Evolutionary conservation across 2,113 vertebrate species (phyloP).

Genomic region (Pardalotus punctatus): DNA sequence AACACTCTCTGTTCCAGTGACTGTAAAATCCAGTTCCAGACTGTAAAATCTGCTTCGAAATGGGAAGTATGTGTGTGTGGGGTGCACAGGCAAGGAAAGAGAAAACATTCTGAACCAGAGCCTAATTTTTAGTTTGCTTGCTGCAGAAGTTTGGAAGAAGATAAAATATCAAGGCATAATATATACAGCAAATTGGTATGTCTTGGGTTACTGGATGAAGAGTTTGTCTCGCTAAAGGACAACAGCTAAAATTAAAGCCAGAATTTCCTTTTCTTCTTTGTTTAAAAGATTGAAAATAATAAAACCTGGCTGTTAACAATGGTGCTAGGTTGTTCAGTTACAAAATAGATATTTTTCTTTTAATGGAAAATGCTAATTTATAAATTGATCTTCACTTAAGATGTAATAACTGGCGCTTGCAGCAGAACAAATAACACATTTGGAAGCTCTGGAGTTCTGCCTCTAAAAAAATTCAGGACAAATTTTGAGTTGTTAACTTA

Average conservation of each 20-base stretch:
- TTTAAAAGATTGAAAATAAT: not conserved
- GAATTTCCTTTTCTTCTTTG: not conserved
- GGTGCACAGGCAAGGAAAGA: fast-evolving
- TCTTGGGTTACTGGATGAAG: not conserved
- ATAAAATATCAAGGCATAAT: not conserved
- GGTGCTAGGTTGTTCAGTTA: not conserved
- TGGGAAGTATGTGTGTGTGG: not conserved
- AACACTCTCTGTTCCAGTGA: not conserved
- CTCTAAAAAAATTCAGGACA: not conserved
- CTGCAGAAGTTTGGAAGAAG: not conserved
- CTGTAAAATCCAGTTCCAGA: not conserved
- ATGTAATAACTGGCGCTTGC: not conserved
- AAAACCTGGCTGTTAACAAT: not conserved
- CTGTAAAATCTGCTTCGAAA: not conserved
- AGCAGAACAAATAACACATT: not conserved
- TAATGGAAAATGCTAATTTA: not conserved
- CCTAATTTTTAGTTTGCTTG: not conserved
- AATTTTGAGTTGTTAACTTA: not conserved
- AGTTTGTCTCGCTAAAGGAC: not conserved
- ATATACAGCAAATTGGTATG: not conserved
- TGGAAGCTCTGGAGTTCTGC: not conserved
- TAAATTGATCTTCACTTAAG: not conserved
- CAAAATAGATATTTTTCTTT: not conserved
- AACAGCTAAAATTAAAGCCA: not conserved
- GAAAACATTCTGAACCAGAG: not conserved